Conservation (phyloP, 1,140 invertebrate species). For the Geopemphigus sp. region DNA sequence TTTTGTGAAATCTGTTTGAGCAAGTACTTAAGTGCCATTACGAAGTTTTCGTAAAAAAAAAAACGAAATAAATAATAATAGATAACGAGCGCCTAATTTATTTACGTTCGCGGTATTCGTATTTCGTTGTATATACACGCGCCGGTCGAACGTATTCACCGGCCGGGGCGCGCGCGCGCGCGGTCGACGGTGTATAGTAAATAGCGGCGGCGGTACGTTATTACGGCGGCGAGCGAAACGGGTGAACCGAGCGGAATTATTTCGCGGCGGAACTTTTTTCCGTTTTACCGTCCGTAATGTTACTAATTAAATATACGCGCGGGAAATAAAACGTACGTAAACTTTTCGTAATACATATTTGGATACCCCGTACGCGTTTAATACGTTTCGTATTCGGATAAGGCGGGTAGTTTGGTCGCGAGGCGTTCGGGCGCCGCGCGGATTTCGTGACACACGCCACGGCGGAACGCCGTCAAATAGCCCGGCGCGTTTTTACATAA, state of each 20-base stretch:
- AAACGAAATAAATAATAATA: not conserved
- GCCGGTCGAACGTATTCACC: not conserved
- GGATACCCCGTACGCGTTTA: too few species aligned
- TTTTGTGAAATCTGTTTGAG: conserved; percentile 43
- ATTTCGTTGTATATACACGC: conserved; percentile 6
- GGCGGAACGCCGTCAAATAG: not conserved
- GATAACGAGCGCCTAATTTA: conserved; percentile 43
- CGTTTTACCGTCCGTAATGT: not conserved
- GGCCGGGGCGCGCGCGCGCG: not conserved
- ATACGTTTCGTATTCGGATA: not conserved
- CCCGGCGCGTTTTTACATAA: not conserved
- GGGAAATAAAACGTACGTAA: too few species aligned
- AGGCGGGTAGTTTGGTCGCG: not conserved
- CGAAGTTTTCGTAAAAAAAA: conserved; percentile 16
- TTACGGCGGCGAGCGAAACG: not conserved
- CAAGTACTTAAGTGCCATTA: conserved; percentile 37
- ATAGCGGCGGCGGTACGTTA: not conserved
- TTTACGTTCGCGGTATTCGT: conserved; percentile 26
- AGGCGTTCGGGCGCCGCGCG: not conserved
- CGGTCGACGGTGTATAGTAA: not conserved
- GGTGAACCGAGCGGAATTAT: not conserved
- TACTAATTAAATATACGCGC: too few species aligned
- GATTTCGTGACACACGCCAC: not conserved
- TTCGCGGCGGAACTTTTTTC: not conserved
- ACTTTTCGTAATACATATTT: too few species aligned